A percentile compares a stretch with the other conserved stretches of the same genome.
Conservation (phyloP, 1,140 invertebrate genomes). For the Cydia amplana region DNA sequence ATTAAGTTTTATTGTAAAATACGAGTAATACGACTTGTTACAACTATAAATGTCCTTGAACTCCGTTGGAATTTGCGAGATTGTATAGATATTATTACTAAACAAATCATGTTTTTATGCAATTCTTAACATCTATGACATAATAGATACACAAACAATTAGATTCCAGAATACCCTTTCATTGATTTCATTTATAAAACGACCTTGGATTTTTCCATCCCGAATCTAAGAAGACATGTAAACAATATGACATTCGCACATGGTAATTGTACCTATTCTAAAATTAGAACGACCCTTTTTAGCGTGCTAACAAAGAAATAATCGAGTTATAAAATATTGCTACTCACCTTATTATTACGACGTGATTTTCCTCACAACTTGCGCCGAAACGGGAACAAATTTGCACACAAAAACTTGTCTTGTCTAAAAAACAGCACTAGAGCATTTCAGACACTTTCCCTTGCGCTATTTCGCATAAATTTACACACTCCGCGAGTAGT, state of each 20-base stretch:
- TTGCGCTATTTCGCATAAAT: background rate
- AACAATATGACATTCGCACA: conserved; percentile 7
- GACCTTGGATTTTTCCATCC: background rate
- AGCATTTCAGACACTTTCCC: background rate
- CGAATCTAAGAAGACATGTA: background rate
- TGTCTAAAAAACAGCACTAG: conserved; percentile 53
- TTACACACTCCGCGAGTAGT: conserved; percentile 11
- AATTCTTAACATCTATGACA: conserved; percentile 20
- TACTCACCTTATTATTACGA: conserved; percentile 53
- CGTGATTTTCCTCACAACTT: conserved; percentile 45
- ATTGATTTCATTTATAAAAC: background rate
- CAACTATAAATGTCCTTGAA: background rate
- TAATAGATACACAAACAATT: background rate
- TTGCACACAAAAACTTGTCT: conserved; percentile 62
- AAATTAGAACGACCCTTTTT: conserved; percentile 20
- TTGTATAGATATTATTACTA: background rate
- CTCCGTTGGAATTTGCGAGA: background rate
- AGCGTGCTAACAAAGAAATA: background rate
- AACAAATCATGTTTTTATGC: background rate
- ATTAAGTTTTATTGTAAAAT: no score
- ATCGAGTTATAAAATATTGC: background rate
- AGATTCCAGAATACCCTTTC: background rate
- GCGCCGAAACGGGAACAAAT: conserved; percentile 54
- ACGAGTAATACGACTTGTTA: no score
- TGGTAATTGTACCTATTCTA: conserved; percentile 17